phyloP scores from a whole-genome alignment of 2,888 invertebrate species.

The Pharmacophagus antenor region DNA sequence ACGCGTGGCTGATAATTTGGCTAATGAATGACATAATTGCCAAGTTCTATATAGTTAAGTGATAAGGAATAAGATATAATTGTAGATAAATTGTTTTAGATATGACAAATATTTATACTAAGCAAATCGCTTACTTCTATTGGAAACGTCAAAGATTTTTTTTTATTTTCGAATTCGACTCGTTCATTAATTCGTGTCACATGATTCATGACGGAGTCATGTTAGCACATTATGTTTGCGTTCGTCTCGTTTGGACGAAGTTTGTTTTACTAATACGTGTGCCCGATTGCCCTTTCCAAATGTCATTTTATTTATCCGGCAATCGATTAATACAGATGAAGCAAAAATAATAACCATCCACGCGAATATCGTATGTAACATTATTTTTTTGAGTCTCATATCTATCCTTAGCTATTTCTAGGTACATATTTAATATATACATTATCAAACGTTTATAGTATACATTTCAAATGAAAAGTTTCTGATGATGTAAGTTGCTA shows the following conservation, averaged over 20 bases:
- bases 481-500: no score
- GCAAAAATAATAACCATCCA: background rate
- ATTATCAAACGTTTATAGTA: no score
- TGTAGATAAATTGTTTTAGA: background rate
- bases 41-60: no score
- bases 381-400: no score
- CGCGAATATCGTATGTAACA: background rate
- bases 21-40: no score
- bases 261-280: constrained; percentile 14
- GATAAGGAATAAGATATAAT: no score
- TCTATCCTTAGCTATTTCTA: no score
- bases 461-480: no score
- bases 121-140: no score
- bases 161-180: background rate
- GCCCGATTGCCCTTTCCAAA: constrained; percentile 4
- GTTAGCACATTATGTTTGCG: constrained; percentile 17
- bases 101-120: background rate
- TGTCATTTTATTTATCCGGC: constrained; percentile 4
- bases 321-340: background rate
- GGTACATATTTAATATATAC: no score
- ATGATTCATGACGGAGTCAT: constrained; percentile 9
- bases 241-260: constrained; percentile 17
- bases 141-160: background rate
- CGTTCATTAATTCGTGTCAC: background rate
- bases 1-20: no score